Base-by-base conservation (phyloP, 1,140 invertebrate genomes). In the Amyelois transitella region DNA sequence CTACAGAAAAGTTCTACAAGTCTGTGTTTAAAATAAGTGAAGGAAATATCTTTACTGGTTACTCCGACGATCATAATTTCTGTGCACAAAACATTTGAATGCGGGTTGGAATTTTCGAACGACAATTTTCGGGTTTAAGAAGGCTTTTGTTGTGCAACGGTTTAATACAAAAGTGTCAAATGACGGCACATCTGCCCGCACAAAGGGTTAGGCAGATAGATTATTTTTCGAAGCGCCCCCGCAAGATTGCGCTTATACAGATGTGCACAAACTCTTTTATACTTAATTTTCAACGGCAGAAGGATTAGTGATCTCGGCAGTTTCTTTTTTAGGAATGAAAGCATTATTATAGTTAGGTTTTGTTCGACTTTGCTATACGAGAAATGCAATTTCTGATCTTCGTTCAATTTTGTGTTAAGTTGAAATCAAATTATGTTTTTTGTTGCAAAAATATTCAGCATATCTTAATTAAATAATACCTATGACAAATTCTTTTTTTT, bases 111-210 rank as follows among this genome's bases (percentile, higher is more conserved):
- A 38, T 38, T 38, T 38, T 14, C 12, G 32, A 38, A 38, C 22
- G 22, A 79, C 75, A 85, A 78, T 83, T 86, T 86, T 85, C 72
- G 80, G 79, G 77, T 82, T 83, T 85, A 88, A 88, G 85, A 77
- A 86, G 73, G 71, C 80, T 75, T 84, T 88, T 88, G 84, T 87
- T 86, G 82, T 88, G 85, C 85, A 88, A 88, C 79, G 82, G 82
- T 82, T 86, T 88, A 88, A 84, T 88, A 88, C 84, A 88, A 88
- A 88, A 88, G 84, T 86, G 82, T 88, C 82, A 83, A 88, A 88
- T 88, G 84, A 88, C 84, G 81, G 75, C 81, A 85, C 85, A 88
- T 88, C 85, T 88, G 85, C 77, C 72, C 58, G 61, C 76, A 86
- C 82, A 88, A 88, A 86, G 85, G 85, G 85, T 88, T 87, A 78